Base-by-base conservation (phyloP, 2,113 vertebrate species). In the Polypterus bichir region DNA sequence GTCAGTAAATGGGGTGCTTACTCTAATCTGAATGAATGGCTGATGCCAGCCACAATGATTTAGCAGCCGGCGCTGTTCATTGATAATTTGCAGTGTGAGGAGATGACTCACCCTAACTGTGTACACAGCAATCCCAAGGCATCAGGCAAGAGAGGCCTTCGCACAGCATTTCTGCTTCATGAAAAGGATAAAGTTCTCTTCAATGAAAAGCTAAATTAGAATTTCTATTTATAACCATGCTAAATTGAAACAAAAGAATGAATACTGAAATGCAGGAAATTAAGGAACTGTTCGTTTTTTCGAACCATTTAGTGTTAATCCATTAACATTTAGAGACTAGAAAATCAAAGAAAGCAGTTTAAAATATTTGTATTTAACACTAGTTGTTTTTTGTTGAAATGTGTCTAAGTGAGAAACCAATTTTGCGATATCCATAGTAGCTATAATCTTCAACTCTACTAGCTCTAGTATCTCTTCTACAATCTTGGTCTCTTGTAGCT, bases 51-150 rank as follows among this genome's bases (percentile, higher is more conserved):
- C 62, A 68, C 73, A 74, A 9, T 76, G 71, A 84, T 79, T 79
- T 27, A 69, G 69, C 65, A 74, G 68, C 63, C 68, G 70, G 74
- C 80, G 68, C 80, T 67, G 75, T 73, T 76, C 77, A 79, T 83
- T 83, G 79, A 79, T 70, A 71, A 82, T 76, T 74, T 73, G 49
- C 68, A 73, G 71, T 66, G 62, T 63, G 70, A 66, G 73, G 62
- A 65, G 74, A 67, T 79, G 77, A 82, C 70, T 80, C 76, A 79
- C 76, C 69, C 49, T 51, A 9, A 9, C 9, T 51, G 6, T 59
- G 51, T 74, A 68, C 71, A 74, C 64, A 71, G 66, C 70, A 73
- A 69, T 73, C 67, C 65, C 72, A 76, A 78, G 69, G 70, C 75
- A 65, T 9, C 49, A 51, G 49, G 9, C 9, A 51, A 51, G 49